Evolutionary conservation across 2,888 invertebrate genomes (phyloP), one percentile per base, ranked within the genome.

Genomic region (Amblyteles armatorius): DNA sequence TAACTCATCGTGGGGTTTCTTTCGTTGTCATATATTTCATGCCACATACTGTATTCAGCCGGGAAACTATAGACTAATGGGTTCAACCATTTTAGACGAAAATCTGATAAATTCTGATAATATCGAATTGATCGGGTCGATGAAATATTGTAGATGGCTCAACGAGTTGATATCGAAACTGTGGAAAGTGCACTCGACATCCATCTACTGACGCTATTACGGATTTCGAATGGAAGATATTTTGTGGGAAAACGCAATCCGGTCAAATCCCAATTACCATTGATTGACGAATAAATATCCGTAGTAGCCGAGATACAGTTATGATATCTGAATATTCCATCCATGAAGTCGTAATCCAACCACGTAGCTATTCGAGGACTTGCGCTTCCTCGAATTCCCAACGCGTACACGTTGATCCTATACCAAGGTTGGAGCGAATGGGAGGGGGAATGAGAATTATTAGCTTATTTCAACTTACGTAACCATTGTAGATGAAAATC

Each of bases 331-430:
- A n/a, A 36, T 16, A 29, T 67, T 33, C 33, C 33, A 33, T 76
- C 50, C 52, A 36, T 50, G 50, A 33, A 63, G 33, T 29, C 4
- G 33, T 36, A 76, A 19, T 50, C 33, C 6, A 48, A 48, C 13
- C 13, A 33, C n/a, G 48, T 50, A 50, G 29, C 48, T 33, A 60
- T 69, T 60, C 60, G 33, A 60, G 69, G 44, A 69, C 60, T 29
- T 69, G 22, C 44, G 48, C 48, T 26, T 60, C 36, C 29, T n/a
- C 29, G 19, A 57, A 71, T 57, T 65, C 71, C 16, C 11, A 63
- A n/a, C 52, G 26, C 76, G 65, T 76, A 71, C 71, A 50, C 7
- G 44, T 33, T 50, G 33, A 16, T 29, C n/a, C 13, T 79, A 16
- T 22, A 16, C 9, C 29, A 60, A 16, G 60, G 26, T 55, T 19